Base-by-base conservation (phyloP, 1,140 invertebrate species). In the Branchinecta lindahli region DNA sequence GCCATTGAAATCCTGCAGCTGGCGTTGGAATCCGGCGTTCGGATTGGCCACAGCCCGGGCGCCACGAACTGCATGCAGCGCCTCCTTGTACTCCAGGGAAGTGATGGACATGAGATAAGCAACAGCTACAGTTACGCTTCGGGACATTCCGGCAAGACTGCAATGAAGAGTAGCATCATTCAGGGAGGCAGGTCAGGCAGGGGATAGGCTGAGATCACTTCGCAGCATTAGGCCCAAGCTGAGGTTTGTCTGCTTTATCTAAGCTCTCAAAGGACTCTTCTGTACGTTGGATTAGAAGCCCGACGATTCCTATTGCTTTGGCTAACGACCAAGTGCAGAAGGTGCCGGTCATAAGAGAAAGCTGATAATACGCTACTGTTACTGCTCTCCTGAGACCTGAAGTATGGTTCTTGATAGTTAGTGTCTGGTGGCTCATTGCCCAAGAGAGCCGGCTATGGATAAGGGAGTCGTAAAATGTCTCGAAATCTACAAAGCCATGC, bases 101-200 rank as follows among this genome's bases (percentile, higher is more conserved):
- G 94, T 95, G 46, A 89, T 90, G 66, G 90, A 91, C 93, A 97
- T 96, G 69, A 98, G 90, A 79, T 95, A 95, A 33, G 92, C 92
- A 44, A 95, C 91, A 0, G 91, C 89, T 33, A 97, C 88, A 0
- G 94, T 96, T 46, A 96, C 94, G 77, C 92, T 96, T 20, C 94
- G 84, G 0, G 94, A 96, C 86, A 97, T 94, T 18, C 95, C 95
- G 2, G 94, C 94, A 77, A 98, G 81, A 80, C 92, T 94, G 72
- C 70, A 71, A 73, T 71, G 67, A 70, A 71, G 65, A 10, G 3
- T 9, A 70, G 8, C 8, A 21, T n/a, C 71, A 45, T 20, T 66
- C 61, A n/a, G 20, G 6, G n/a, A 8, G 70, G 52, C 20, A 70
- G 68, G 20, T 7, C 8, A 8, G 70, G 52, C 20, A 70, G 68